These are phyloP conservation scores for Eledone cirrhosa DNA, from an alignment of 2,888 invertebrate genomes.

Conservation along the genomic window DNA sequence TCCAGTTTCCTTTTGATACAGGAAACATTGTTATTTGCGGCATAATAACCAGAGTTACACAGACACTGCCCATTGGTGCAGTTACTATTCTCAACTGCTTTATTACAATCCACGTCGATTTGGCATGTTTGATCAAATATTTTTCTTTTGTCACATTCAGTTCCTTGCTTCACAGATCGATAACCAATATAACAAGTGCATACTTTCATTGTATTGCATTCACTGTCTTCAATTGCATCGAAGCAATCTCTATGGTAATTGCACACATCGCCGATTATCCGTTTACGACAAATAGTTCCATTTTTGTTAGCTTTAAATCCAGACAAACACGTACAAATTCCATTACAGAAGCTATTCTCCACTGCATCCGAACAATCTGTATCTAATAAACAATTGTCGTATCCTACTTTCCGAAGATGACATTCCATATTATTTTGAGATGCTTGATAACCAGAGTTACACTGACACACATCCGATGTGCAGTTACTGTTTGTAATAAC, in stretches of 20 bases:
- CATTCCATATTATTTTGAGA: neutral
- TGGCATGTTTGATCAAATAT: conserved; percentile 26
- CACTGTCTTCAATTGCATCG: conserved; percentile 8
- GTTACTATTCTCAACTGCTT: conserved; percentile 1
- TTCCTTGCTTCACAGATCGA: neutral
- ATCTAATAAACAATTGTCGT: neutral
- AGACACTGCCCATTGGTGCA: neutral
- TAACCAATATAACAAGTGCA: neutral
- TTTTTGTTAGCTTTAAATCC: neutral
- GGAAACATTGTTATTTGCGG: neutral
- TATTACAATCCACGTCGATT: neutral
- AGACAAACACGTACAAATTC: conserved; percentile 7
- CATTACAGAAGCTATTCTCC: conserved; percentile 9
- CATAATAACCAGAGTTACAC: conserved; percentile 14
- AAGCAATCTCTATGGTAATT: neutral
- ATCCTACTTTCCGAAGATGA: neutral
- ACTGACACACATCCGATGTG: conserved; percentile 14
- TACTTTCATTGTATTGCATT: neutral
- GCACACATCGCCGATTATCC: conserved; percentile 20
- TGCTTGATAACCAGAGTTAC: conserved; percentile 14
- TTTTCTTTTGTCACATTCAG: conserved; percentile 1
- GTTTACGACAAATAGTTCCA: neutral
- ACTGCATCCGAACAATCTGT: conserved; percentile 28
- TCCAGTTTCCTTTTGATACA: conserved; percentile 21
- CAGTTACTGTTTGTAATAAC: conserved; percentile 29